Evolutionary conservation across 1,140 invertebrate genomes (phyloP).

Genomic region (Apis laboriosa): DNA sequence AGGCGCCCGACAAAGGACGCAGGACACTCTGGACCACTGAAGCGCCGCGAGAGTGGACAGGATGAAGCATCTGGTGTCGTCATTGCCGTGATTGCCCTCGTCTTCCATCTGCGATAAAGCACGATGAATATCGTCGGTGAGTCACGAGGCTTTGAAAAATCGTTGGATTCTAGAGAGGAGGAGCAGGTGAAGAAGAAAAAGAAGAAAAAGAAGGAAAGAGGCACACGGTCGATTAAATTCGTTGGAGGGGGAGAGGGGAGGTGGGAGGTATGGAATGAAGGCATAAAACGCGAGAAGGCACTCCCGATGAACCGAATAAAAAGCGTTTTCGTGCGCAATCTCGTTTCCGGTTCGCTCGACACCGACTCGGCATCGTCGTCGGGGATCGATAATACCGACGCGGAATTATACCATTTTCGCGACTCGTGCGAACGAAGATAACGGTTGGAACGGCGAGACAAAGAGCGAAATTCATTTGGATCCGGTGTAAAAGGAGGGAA

Average conservation of each 20-base stretch:
- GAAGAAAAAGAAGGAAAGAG: not conserved
- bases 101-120: conserved; percentile 92
- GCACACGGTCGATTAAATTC: conserved; percentile 9
- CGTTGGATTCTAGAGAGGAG: not conserved
- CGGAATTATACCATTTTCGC: not conserved
- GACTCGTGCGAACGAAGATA: not conserved
- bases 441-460: not conserved
- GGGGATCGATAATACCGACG: not conserved
- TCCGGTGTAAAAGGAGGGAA: not conserved
- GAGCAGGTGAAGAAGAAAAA: not conserved
- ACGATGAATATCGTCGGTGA: not conserved
- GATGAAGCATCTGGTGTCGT: conserved; percentile 96
- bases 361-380: not conserved
- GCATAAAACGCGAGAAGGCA: not conserved
- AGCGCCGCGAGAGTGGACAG: conserved; percentile 93
- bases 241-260: not conserved
- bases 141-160: not conserved
- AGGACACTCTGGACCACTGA: conserved; percentile 90
- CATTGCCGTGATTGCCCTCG: conserved; percentile 97
- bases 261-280: not conserved
- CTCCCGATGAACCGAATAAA: not conserved
- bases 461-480: not conserved
- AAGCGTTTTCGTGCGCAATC: not conserved
- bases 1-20: conserved; percentile 93
- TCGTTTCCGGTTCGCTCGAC: not conserved